Conservation (phyloP, 2,797 vertebrate genomes). For the Diceros bicornis region DNA sequence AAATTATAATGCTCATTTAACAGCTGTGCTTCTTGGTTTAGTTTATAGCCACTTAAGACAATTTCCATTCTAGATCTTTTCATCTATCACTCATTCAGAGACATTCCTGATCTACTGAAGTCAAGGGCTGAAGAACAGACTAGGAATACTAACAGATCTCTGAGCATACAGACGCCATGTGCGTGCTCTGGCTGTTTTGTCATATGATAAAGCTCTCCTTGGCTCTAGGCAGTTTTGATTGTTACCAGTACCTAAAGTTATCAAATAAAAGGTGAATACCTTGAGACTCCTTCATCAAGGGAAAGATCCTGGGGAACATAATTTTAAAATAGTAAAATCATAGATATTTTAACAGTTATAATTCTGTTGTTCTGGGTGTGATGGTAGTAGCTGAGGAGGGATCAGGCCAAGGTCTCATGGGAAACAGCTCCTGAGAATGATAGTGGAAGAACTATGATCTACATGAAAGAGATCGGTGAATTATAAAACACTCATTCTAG, state of each 20-base stretch:
- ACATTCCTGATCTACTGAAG: neutral
- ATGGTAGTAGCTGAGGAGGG: neutral
- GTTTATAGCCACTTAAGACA: slow-evolving; percentile 25
- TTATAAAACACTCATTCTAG: slow-evolving; percentile 46
- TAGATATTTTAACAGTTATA: slow-evolving; percentile 54
- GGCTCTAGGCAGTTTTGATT: slow-evolving; percentile 18
- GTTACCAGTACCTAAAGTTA: neutral
- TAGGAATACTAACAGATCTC: neutral
- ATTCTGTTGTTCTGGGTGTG: neutral
- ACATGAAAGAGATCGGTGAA: slow-evolving; percentile 24
- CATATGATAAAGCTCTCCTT: neutral
- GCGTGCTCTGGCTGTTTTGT: neutral
- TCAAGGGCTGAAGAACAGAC: neutral
- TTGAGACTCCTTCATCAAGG: neutral
- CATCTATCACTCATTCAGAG: neutral
- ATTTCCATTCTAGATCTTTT: slow-evolving; percentile 49
- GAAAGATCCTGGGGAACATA: neutral
- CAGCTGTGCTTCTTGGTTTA: slow-evolving; percentile 57
- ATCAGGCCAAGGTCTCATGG: neutral
- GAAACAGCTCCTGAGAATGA: slow-evolving; percentile 53
- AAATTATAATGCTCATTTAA: slow-evolving; percentile 40
- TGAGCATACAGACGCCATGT: neutral
- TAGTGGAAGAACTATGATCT: slow-evolving; percentile 19
- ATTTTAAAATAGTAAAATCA: slow-evolving; percentile 44
- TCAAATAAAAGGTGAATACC: slow-evolving; percentile 43